These are phyloP conservation scores for Himalopsyche phryganea DNA, from an alignment of 1,140 invertebrate species.

Conservation along the genomic window DNA sequence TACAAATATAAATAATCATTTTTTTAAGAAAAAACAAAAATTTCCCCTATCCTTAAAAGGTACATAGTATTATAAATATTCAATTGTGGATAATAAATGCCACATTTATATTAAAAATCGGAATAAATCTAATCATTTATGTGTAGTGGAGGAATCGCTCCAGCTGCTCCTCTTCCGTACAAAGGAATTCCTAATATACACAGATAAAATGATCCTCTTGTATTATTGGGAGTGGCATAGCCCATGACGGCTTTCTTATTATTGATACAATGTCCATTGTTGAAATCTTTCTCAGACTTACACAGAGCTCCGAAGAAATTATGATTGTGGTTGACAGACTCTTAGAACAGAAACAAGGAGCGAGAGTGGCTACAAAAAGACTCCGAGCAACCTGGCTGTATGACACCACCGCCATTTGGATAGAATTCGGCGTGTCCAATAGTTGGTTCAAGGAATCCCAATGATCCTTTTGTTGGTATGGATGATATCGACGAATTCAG, in stretches of 20 bases:
- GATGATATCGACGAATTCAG: constrained; percentile 56
- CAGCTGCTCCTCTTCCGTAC: too few relatives aligned
- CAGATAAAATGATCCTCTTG: constrained; percentile 55
- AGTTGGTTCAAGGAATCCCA: constrained; percentile 53
- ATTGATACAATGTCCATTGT: constrained; percentile 46
- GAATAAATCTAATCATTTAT: too few relatives aligned
- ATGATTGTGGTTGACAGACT: constrained; percentile 55
- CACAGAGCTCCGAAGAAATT: constrained; percentile 51
- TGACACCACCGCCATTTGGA: constrained; percentile 57
- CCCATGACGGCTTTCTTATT: constrained; percentile 49
- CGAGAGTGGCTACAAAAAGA: constrained; percentile 61
- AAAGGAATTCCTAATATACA: neutral
- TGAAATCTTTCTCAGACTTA: constrained; percentile 47
- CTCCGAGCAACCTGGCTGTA: constrained; percentile 61
- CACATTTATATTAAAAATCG: too few relatives aligned
- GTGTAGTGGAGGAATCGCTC: too few relatives aligned
- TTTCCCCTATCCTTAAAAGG: too few relatives aligned
- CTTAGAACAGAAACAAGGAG: constrained; percentile 56
- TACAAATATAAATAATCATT: too few relatives aligned
- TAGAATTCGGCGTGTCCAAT: constrained; percentile 63
- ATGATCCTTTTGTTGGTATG: constrained; percentile 54
- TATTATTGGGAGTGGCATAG: constrained; percentile 47
- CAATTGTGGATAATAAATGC: too few relatives aligned
- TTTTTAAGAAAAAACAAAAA: too few relatives aligned
- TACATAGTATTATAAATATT: too few relatives aligned